Conservation (phyloP, 1,140 invertebrate species). For the Anoplolepis gracilipes region DNA sequence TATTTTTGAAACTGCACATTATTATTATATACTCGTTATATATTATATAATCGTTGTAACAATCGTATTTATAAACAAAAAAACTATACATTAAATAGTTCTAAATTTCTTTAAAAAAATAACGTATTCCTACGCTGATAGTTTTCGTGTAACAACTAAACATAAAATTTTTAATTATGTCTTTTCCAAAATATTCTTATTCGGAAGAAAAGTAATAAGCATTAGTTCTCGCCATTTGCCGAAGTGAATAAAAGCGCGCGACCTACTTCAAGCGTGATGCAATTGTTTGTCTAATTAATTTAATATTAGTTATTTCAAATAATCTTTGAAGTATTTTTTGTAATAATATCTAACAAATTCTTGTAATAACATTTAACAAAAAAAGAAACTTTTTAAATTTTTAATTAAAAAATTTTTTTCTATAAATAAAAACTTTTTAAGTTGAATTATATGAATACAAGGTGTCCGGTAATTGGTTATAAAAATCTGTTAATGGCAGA, state of each 20-base stretch:
- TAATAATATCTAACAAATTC: not conserved
- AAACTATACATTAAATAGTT: not conserved
- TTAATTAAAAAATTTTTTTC: too few relatives aligned
- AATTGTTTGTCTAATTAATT: constrained; percentile 14
- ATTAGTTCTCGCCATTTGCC: constrained; percentile 22
- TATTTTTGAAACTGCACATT: too few relatives aligned
- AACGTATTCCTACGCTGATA: not conserved
- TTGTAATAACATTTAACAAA: not conserved
- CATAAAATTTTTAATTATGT: constrained; percentile 63
- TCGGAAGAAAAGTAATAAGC: not conserved
- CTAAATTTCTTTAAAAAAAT: not conserved
- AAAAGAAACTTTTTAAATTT: not conserved
- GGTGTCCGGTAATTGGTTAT: too few relatives aligned
- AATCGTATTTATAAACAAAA: not conserved
- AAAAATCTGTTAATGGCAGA: too few relatives aligned
- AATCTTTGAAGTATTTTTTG: not conserved
- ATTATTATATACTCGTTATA: not conserved
- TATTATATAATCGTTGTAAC: not conserved
- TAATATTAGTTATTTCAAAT: not conserved
- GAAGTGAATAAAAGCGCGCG: not conserved
- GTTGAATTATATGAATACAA: constrained; percentile 25
- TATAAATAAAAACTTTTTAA: not conserved
- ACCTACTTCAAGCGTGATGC: not conserved
- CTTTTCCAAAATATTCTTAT: not conserved
- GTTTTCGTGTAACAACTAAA: constrained; percentile 8